Conservation (phyloP, 1,140 invertebrate species). For the Odontomachus brunneus region DNA sequence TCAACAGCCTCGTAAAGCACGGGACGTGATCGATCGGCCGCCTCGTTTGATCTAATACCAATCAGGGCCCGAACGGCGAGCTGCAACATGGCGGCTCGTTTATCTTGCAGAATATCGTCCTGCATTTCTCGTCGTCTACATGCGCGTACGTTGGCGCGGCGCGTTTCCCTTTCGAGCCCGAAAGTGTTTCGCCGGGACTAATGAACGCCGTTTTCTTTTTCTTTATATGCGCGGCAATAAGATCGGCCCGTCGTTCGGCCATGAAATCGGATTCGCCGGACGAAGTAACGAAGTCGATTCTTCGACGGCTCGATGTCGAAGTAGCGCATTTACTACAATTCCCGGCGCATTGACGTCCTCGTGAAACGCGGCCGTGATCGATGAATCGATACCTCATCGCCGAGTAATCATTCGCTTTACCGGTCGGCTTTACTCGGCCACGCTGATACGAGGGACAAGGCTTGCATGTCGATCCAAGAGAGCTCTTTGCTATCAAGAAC, state of each 20-base stretch:
- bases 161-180: conserved; percentile 45
- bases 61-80: conserved; percentile 30
- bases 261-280: conserved; percentile 52
- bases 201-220: conserved; percentile 48
- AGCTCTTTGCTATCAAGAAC: too few species aligned
- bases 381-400: conserved; percentile 58
- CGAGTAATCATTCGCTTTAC: conserved; percentile 37
- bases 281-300: conserved; percentile 56
- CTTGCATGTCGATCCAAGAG: background rate
- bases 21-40: conserved; percentile 54
- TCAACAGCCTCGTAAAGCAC: conserved; percentile 59
- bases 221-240: conserved; percentile 32
- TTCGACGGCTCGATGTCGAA: conserved; percentile 46
- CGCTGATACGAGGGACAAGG: background rate
- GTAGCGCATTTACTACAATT: conserved; percentile 58
- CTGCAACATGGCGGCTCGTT: conserved; percentile 50
- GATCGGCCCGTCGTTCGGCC: conserved; percentile 37
- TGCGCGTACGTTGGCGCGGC: conserved; percentile 6
- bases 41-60: conserved; percentile 61
- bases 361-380: conserved; percentile 37
- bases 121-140: conserved; percentile 44
- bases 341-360: conserved; percentile 45
- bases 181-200: conserved; percentile 49
- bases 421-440: background rate
- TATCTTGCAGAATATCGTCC: conserved; percentile 58